Base-by-base conservation (phyloP, 2,888 invertebrate genomes). In the Nineta flava region DNA sequence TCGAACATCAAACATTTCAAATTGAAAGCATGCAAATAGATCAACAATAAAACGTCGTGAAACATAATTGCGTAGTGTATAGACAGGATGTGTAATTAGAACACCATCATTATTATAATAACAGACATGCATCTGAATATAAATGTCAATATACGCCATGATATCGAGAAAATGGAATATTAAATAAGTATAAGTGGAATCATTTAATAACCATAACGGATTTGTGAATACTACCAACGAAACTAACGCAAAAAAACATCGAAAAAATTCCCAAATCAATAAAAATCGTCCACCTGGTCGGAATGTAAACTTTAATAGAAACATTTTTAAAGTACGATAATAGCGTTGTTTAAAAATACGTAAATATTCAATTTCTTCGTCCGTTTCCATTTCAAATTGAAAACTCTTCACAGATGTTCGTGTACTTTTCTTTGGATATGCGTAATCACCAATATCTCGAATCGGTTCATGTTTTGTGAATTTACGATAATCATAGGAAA, bases 121-220 rank as follows among this genome's bases (percentile, higher is more conserved):
- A 0, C 68, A 70, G 0, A 74, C 67, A 48, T 74, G 72, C 0
- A 69, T 55, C 67, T 72, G 69, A 10, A 74, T 56, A 7, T 71
- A 32, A 0, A 74, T 54, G 42, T 74, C 73, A 1, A 68, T 3
- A 46, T 68, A 68, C 1, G 58, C 57, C 1, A 49, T 52, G 1
- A 51, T 5, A 50, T 58, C 57, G 1, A 56, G 45, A 6, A 51
- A 16, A 4, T 53, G 34, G 10, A 72, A 54, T 3, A 67, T 26
- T 0, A 57, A 15, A 59, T 60, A 64, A 44, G 7, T 13, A 9
- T 1, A 16, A 3, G 3, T 21, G n/a, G 17, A 21, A 21, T 10
- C n/a, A 26, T 7, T 26, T 1, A 21, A 21, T 5, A 26, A n/a
- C 15, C 15, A 21, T 21, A 21, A n/a, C 9, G 44, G 44, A 19